Percentiles rank a stretch among this genome's conserved stretches.
These are phyloP conservation scores for Corythornis leucogaster DNA, from an alignment of 2,797 vertebrate genomes.

Conservation along the genomic window DNA sequence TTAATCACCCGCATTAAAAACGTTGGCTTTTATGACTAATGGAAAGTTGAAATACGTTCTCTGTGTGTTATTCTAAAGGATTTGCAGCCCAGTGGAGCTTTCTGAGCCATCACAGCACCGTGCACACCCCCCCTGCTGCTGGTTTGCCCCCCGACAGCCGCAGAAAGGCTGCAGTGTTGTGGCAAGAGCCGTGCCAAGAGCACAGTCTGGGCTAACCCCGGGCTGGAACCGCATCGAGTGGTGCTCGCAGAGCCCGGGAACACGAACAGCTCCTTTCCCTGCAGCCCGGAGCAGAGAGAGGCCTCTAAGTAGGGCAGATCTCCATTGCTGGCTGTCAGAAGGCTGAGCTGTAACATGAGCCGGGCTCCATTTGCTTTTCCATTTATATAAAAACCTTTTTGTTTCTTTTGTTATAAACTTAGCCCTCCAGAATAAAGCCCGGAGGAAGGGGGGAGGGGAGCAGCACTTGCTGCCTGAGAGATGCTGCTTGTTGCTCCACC, in stretches of 20 bases:
- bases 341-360: constrained; percentile 70
- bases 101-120: constrained; percentile 1
- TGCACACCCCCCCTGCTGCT: not conserved
- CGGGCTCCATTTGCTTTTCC: constrained; percentile 65
- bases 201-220: not conserved
- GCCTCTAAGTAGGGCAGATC: constrained; percentile 64
- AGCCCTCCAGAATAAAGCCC: constrained; percentile 64
- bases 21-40: constrained; percentile 21
- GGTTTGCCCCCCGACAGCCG: not conserved
- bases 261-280: constrained; percentile 32
- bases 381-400: constrained; percentile 73
- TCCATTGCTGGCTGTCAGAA: constrained; percentile 63
- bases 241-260: not conserved
- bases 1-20: constrained; percentile 28
- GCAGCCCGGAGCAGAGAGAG: constrained; percentile 47
- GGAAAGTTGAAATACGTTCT: constrained; percentile 21
- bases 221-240: not conserved
- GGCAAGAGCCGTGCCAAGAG: constrained; percentile 29
- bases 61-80: not conserved
- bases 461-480: constrained; percentile 39
- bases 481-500: constrained; percentile 15
- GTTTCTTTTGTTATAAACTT: constrained; percentile 73
- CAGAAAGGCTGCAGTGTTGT: constrained; percentile 27
- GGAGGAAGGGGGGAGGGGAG: constrained; percentile 27
- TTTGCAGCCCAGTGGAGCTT: constrained; percentile 7